A percentile compares a stretch with the other conserved stretches of the same genome.
Conservation (phyloP, 2,888 invertebrate genomes). For the Nomada ferruginata region DNA sequence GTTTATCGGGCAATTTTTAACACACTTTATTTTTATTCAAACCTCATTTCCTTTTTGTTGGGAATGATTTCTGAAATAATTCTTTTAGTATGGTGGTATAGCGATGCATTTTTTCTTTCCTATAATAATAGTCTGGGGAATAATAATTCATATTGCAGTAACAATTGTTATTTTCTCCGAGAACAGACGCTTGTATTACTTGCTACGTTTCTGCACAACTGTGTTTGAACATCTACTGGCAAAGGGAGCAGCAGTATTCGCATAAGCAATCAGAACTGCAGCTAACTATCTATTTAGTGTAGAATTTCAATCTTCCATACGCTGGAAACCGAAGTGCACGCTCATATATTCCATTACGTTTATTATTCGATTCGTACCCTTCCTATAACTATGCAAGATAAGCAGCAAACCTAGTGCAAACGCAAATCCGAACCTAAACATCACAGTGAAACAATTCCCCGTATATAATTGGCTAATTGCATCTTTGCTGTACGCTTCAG, state of each 20-base stretch:
- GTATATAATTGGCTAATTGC: neutral
- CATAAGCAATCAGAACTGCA: neutral
- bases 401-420: neutral
- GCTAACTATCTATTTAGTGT: neutral
- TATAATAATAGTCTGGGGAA: too few relatives aligned
- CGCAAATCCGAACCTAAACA: neutral
- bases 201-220: neutral
- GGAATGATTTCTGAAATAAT: too few relatives aligned
- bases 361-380: neutral
- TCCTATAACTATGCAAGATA: too few relatives aligned
- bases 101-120: too few relatives aligned
- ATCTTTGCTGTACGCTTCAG: neutral
- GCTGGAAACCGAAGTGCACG: neutral
- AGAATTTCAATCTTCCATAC: constrained; percentile 12
- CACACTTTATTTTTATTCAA: too few relatives aligned
- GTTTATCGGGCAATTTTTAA: too few relatives aligned
- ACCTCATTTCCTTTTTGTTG: too few relatives aligned
- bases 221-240: neutral
- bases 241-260: neutral
- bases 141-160: too few relatives aligned
- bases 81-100: too few relatives aligned
- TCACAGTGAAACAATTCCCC: neutral
- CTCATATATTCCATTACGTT: neutral
- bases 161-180: too few relatives aligned
- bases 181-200: neutral